Evolutionary conservation across 1,140 invertebrate species (phyloP).

Genomic region (Sinella curviseta): DNA sequence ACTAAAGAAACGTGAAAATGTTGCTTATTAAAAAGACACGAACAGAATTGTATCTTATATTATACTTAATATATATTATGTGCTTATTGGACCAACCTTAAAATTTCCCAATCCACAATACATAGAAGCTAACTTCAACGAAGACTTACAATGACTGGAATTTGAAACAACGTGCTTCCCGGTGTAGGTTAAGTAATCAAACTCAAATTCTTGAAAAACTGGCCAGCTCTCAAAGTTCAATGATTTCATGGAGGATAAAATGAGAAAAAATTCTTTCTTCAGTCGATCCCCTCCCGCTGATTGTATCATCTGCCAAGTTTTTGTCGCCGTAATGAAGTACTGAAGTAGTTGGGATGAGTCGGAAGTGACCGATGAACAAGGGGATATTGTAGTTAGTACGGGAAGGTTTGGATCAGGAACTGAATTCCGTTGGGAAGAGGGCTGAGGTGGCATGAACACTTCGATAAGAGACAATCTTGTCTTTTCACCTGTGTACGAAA

Average conservation of each 20-base stretch:
- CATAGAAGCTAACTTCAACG: conserved; percentile 38
- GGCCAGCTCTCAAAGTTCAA: conserved; percentile 45
- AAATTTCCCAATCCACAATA: conserved; percentile 2
- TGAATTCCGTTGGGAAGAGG: neutral
- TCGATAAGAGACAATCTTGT: conserved; percentile 42
- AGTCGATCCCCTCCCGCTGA: conserved; percentile 28
- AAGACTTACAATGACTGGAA: neutral
- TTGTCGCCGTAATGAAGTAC: conserved; percentile 40
- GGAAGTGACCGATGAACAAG: conserved; percentile 26
- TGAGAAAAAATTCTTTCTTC: conserved; percentile 42
- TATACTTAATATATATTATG: too few relatives aligned
- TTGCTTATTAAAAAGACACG: neutral
- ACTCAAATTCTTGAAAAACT: conserved; percentile 42
- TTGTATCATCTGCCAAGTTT: conserved; percentile 44
- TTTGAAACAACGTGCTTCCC: conserved; percentile 26
- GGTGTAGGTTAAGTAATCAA: conserved; percentile 44
- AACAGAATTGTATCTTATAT: too few relatives aligned
- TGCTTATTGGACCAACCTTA: neutral
- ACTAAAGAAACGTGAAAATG: conserved; percentile 27
- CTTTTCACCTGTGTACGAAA: conserved; percentile 29
- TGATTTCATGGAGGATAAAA: conserved; percentile 41
- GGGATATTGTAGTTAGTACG: conserved; percentile 40
- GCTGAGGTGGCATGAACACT: conserved; percentile 39
- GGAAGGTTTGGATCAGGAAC: conserved; percentile 23
- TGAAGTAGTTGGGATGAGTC: conserved; percentile 33